Evolutionary conservation across 2,888 invertebrate genomes (phyloP), one percentile per base, ranked within the genome.

Genomic region (Keiferia lycopersicella): DNA sequence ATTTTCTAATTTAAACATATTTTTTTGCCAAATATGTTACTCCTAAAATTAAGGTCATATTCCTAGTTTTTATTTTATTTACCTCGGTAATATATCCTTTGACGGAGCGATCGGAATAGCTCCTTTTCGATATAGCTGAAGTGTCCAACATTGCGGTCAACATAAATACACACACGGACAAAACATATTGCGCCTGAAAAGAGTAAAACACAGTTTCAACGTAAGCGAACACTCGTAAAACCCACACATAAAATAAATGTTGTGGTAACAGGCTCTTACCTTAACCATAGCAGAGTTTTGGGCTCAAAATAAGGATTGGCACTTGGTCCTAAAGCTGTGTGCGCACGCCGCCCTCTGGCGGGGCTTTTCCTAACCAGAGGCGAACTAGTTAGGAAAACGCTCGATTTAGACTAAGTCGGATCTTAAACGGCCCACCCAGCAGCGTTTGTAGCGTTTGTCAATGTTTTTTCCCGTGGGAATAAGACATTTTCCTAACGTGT

Each of bases 11-110:
- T n/a, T n/a, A n/a, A n/a, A n/a, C n/a, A n/a, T 41, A 41, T 41
- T 14, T 34, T 41, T 41, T 6, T 41, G n/a, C n/a, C n/a, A n/a
- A n/a, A n/a, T n/a, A n/a, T n/a, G n/a, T n/a, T n/a, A n/a, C n/a
- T n/a, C n/a, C n/a, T n/a, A n/a, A n/a, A n/a, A 30, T 30, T 30
- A 30, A 6, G 30, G 30, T 30, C 2, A 30, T 4, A 30, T 30
- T 30, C n/a, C n/a, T n/a, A n/a, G n/a, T n/a, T n/a, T 34, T 8
- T 34, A 8, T 34, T 8, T 14, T 41, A 14, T 68, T 75, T 91
- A 96, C 97, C 95, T 97, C 96, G 14, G 96, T 96, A 76, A 96
- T 91, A 82, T 97, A 97, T 82, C 95, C 96, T 77, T 94, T 94
- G 59, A 97, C 94, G 67, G 96, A 96, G 80, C 95, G 95, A 84